A percentile compares a stretch with the other conserved stretches of the same genome.
Conservation (phyloP, 2,888 invertebrate genomes). For the Synergus japonicus region DNA sequence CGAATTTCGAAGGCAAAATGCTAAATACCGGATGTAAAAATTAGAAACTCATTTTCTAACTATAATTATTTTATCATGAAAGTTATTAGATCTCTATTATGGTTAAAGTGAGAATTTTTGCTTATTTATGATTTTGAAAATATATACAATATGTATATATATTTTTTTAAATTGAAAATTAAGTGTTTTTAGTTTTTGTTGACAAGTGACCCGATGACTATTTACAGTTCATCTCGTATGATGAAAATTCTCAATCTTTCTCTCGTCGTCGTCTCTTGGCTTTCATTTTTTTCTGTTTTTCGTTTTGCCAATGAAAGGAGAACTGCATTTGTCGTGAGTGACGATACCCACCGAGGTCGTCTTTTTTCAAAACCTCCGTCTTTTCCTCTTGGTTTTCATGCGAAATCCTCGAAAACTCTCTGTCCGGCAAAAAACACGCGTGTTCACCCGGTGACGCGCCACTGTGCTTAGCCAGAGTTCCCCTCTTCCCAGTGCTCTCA, state of each 20-base stretch:
- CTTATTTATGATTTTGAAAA: neutral
- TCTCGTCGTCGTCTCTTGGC: slow-evolving; percentile 41
- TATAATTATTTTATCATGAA: neutral
- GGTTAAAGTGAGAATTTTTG: neutral
- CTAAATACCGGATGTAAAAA: neutral
- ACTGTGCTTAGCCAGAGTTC: neutral
- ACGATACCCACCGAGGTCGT: slow-evolving; percentile 72
- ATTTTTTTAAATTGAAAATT: neutral
- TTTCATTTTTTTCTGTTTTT: slow-evolving; percentile 50
- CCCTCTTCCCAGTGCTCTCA: too few relatives aligned
- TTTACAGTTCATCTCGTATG: neutral
- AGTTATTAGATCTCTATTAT: neutral
- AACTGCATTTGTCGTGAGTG: slow-evolving; percentile 45
- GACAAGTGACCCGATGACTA: slow-evolving; percentile 13
- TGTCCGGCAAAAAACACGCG: slow-evolving; percentile 37
- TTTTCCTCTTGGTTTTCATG: slow-evolving; percentile 64
- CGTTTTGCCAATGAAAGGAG: slow-evolving; percentile 56
- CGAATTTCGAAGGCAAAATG: neutral
- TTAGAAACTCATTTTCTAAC: neutral
- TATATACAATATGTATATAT: neutral
- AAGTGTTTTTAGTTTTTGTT: neutral
- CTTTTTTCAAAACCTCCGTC: slow-evolving; percentile 60
- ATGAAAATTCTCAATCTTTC: slow-evolving; percentile 24
- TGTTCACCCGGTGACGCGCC: slow-evolving; percentile 47
- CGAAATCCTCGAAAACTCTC: slow-evolving; percentile 53